A percentile compares a stretch with the other conserved stretches of the same genome.
Evolutionary conservation across 2,888 invertebrate species (phyloP).

Genomic region (Agrilus mali): DNA sequence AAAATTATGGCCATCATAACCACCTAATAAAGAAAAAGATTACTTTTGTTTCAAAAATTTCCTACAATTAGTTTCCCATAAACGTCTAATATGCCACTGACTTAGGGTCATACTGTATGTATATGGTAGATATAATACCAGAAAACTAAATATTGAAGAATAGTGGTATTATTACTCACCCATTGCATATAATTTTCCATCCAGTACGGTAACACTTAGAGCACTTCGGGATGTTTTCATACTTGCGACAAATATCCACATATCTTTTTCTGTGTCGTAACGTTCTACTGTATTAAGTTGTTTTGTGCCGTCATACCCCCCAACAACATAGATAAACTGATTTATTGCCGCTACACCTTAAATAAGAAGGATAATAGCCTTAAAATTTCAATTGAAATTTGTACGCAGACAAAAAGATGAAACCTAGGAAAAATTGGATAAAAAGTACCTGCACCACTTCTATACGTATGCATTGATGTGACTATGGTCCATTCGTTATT

Average conservation of each 20-base stretch:
- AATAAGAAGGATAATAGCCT: slow-evolving; percentile 8
- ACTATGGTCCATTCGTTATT: slow-evolving; percentile 79
- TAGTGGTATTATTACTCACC: slow-evolving; percentile 41
- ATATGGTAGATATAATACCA: too few species aligned
- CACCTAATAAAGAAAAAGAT: slow-evolving; percentile 47
- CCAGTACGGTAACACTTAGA: slow-evolving; percentile 73
- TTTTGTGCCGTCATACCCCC: slow-evolving; percentile 79
- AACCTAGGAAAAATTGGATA: background rate
- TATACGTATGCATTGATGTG: slow-evolving; percentile 60
- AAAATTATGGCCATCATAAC: slow-evolving; percentile 80
- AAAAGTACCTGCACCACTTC: slow-evolving; percentile 69
- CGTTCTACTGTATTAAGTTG: slow-evolving; percentile 77
- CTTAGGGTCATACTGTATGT: too few species aligned
- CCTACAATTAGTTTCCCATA: too few species aligned
- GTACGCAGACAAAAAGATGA: background rate
- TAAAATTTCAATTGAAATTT: background rate
- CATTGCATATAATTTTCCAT: slow-evolving; percentile 80
- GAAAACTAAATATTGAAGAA: background rate
- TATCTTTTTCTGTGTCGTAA: slow-evolving; percentile 71
- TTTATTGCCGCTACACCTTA: slow-evolving; percentile 71
- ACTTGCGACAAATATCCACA: slow-evolving; percentile 65
- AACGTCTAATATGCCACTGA: too few species aligned
- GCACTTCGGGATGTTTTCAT: slow-evolving; percentile 77
- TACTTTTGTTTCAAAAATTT: too few species aligned
- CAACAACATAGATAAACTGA: slow-evolving; percentile 84